Percentiles rank a stretch among this genome's conserved stretches.
phyloP scores from a whole-genome alignment of 1,140 invertebrate species.

The Drosophila guanche region DNA sequence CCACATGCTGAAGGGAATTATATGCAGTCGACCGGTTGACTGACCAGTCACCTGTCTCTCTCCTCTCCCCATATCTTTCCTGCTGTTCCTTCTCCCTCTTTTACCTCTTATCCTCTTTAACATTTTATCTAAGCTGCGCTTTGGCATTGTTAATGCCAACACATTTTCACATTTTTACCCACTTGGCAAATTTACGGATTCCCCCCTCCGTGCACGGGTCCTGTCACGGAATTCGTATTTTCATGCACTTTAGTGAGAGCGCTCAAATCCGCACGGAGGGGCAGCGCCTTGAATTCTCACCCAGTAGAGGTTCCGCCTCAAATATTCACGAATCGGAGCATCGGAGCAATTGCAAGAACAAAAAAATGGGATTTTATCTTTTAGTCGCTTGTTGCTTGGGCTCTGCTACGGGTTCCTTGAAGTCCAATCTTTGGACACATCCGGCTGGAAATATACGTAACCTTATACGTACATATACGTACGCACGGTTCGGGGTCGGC shows the following conservation, averaged over 20 bases:
- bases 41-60: conserved; percentile 1
- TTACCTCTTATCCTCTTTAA: conserved; percentile 15
- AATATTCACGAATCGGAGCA: conserved; percentile 7
- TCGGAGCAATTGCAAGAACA: conserved; percentile 31
- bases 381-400: conserved; percentile 51
- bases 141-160: conserved; percentile 67
- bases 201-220: conserved; percentile 7
- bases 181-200: conserved; percentile 66
- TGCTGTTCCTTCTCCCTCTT: not conserved
- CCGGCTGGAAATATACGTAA: conserved; percentile 30
- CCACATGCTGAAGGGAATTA: not conserved
- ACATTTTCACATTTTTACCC: conserved; percentile 64
- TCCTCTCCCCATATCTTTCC: not conserved
- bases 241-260: conserved; percentile 51
- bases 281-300: too few relatives aligned
- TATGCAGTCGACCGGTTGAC: not conserved
- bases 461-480: not conserved
- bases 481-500: not conserved
- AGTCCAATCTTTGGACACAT: conserved; percentile 32
- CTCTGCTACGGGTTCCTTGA: conserved; percentile 18
- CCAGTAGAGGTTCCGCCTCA: not conserved
- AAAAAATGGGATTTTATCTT: conserved; percentile 66
- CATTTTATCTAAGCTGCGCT: conserved; percentile 48
- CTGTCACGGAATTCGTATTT: conserved; percentile 49
- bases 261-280: conserved; percentile 21